These are phyloP conservation scores for Volucella inflata DNA, from an alignment of 2,888 invertebrate species.

Conservation along the genomic window DNA sequence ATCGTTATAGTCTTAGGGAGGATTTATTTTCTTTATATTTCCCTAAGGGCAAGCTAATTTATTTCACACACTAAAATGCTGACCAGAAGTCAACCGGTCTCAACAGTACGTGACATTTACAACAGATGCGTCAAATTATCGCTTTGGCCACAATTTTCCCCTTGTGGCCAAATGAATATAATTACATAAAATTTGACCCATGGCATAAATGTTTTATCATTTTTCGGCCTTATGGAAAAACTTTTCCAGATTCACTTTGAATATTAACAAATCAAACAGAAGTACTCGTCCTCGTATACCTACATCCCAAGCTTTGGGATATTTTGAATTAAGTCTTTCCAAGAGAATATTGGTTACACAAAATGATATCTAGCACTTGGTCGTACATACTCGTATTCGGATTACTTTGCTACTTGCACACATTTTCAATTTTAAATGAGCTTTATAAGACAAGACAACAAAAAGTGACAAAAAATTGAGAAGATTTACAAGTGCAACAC, in stretches of 20 bases:
- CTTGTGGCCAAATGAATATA: conserved; percentile 30
- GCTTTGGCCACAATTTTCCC: conserved; percentile 43
- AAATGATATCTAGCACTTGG: conserved; percentile 8
- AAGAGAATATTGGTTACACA: background rate
- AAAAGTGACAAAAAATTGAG: conserved; percentile 2
- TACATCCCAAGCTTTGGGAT: background rate
- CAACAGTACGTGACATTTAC: conserved; percentile 70
- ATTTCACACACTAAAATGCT: conserved; percentile 66
- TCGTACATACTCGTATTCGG: background rate
- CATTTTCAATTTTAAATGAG: conserved; percentile 45
- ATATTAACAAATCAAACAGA: conserved; percentile 2
- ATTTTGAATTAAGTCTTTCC: background rate
- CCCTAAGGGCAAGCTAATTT: conserved; percentile 67
- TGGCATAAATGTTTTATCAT: conserved; percentile 44
- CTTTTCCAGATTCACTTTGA: conserved; percentile 3
- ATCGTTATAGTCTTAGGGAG: conserved; percentile 57
- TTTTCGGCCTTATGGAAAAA: conserved; percentile 3
- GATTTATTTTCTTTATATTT: conserved; percentile 57
- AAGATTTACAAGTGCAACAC: conserved; percentile 63
- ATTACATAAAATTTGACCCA: conserved; percentile 23
- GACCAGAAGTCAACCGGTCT: conserved; percentile 64
- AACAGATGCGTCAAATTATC: conserved; percentile 68
- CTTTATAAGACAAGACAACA: background rate
- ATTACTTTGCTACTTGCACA: conserved; percentile 10
- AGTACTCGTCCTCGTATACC: background rate